Evolutionary conservation across 2,797 vertebrate species (phyloP).

Genomic region (Mergus octosetaceus): DNA sequence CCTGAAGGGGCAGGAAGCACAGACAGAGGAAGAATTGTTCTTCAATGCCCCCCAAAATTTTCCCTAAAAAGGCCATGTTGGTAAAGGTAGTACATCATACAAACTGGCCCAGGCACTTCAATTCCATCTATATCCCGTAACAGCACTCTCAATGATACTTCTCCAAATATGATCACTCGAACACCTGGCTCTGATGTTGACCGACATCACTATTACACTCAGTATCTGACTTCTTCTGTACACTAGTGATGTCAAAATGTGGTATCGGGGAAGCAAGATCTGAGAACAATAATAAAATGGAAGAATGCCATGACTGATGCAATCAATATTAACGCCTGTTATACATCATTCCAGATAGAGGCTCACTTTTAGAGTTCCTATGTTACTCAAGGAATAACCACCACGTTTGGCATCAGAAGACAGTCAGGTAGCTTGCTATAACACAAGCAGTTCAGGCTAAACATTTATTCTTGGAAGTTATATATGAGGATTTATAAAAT

Average conservation of each 20-base stretch:
- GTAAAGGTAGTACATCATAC: not conserved
- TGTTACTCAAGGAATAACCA: not conserved
- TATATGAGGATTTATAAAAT: not conserved
- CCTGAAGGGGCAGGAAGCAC: not conserved
- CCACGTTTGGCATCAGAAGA: not conserved
- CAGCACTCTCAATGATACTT: not conserved
- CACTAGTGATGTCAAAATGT: not conserved
- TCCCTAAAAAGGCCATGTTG: not conserved
- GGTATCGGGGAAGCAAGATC: not conserved
- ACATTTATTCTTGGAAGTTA: not conserved
- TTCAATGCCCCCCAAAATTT: not conserved
- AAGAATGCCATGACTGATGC: not conserved
- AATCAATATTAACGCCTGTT: not conserved
- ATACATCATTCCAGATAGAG: not conserved
- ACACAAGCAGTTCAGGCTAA: not conserved
- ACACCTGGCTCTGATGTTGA: not conserved
- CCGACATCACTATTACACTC: not conserved
- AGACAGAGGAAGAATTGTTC: not conserved
- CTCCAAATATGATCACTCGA: not conserved
- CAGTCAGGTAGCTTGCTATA: not conserved
- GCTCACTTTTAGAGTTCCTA: not conserved
- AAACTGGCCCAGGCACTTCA: not conserved
- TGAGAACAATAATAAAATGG: not conserved
- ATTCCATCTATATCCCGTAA: not conserved
- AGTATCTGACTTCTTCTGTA: not conserved